Conservation (phyloP, 2,888 invertebrate genomes). For the Eubasilissa splendida region DNA sequence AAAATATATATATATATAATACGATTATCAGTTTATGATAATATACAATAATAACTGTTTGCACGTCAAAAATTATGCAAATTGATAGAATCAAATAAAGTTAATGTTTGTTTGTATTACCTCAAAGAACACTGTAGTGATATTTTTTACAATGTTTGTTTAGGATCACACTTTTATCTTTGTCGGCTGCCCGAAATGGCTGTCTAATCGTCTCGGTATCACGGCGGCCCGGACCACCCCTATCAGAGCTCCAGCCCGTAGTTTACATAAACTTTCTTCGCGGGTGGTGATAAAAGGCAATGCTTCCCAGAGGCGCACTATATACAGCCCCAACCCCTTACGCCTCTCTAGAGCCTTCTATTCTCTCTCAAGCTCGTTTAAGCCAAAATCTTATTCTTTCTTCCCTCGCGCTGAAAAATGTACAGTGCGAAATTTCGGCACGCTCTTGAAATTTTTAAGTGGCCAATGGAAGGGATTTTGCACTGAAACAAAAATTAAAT, state of each 20-base stretch:
- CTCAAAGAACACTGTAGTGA: too few species aligned
- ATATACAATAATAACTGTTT: too few species aligned
- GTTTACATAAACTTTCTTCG: constrained; percentile 58
- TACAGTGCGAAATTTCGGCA: constrained; percentile 6
- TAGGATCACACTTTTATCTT: constrained; percentile 3
- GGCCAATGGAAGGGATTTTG: constrained; percentile 16
- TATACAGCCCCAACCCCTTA: constrained; percentile 21
- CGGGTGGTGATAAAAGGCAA: constrained; percentile 57
- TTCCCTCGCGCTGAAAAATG: neutral
- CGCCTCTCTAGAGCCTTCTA: constrained; percentile 26
- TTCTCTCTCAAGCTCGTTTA: constrained; percentile 40
- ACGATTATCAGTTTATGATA: too few species aligned
- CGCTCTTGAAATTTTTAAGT: constrained; percentile 17
- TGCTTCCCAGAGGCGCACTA: constrained; percentile 52
- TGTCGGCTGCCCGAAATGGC: constrained; percentile 6
- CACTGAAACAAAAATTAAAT: constrained; percentile 22
- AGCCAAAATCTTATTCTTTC: constrained; percentile 32
- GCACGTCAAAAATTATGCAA: too few species aligned
- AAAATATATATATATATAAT: too few species aligned
- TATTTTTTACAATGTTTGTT: constrained; percentile 1
- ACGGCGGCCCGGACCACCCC: constrained; percentile 23
- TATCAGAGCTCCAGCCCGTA: constrained; percentile 48
- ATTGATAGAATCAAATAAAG: too few species aligned
- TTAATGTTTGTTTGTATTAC: too few species aligned
- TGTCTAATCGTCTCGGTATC: constrained; percentile 26